A percentile compares a stretch with the other conserved stretches of the same genome.
Conservation (phyloP, 2,113 vertebrate genomes). For the Myodes glareolus region DNA sequence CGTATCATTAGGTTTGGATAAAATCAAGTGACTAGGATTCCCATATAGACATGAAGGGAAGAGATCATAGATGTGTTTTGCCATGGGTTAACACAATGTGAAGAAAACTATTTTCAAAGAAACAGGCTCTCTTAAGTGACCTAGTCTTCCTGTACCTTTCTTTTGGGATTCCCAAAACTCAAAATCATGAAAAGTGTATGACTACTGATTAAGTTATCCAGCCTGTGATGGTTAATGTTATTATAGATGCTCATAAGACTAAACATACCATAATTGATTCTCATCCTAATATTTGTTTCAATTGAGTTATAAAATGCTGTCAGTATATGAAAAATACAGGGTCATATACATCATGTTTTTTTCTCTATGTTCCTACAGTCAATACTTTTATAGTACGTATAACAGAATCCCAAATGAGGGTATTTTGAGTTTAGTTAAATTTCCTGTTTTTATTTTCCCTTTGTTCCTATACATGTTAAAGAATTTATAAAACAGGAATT, state of each 20-base stretch:
- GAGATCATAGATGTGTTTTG: neutral
- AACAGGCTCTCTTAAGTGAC: neutral
- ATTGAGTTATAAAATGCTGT: neutral
- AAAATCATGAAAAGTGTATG: neutral
- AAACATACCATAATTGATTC: neutral
- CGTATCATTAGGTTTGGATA: neutral
- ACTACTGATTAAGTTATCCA: neutral
- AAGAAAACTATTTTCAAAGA: neutral
- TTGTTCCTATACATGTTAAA: neutral
- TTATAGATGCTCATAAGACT: neutral
- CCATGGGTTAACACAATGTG: neutral
- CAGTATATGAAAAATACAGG: neutral
- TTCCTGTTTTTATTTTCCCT: neutral
- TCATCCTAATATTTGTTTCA: neutral
- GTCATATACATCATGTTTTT: neutral
- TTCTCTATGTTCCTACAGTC: neutral
- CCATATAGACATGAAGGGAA: neutral
- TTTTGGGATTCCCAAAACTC: neutral
- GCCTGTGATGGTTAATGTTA: neutral
- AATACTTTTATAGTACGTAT: neutral
- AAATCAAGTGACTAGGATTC: neutral
- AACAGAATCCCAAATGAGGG: neutral
- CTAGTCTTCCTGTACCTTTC: neutral
- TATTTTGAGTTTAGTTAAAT: neutral
- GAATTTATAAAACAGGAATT: conserved; percentile 4